These are phyloP conservation scores for Enteromius mattozi DNA, from an alignment of 2,797 vertebrate genomes.

Conservation along the genomic window DNA sequence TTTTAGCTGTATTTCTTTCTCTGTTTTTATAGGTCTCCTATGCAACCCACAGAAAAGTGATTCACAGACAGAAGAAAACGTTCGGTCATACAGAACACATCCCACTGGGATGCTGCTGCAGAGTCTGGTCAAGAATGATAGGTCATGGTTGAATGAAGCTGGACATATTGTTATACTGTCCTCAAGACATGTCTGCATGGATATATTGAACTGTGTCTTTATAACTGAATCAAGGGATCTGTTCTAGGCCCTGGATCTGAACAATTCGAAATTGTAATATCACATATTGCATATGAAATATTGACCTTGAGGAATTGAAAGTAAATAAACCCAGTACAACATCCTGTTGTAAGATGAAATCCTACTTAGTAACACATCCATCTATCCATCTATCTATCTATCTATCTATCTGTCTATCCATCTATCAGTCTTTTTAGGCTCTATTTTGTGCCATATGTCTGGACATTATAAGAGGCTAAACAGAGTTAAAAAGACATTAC, in stretches of 20 bases:
- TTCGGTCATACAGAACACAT: constrained; percentile 20
- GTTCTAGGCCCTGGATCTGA: not conserved
- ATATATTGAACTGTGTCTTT: constrained; percentile 9
- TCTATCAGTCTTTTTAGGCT: not conserved
- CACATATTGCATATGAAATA: not conserved
- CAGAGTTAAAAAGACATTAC: constrained; percentile 37
- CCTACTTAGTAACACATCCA: no score
- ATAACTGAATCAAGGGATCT: constrained; percentile 3
- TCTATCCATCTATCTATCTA: no score
- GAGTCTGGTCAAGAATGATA: constrained; percentile 23
- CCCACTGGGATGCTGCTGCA: not conserved
- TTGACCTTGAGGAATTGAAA: not conserved
- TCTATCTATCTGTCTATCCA: no score
- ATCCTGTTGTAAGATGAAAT: not conserved
- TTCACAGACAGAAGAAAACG: constrained; percentile 26
- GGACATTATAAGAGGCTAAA: not conserved
- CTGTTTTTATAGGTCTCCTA: constrained; percentile 41
- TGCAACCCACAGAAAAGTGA: constrained; percentile 18
- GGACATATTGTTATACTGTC: constrained; percentile 30
- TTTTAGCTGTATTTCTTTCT: constrained; percentile 53
- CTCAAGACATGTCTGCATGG: constrained; percentile 16
- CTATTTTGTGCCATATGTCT: not conserved
- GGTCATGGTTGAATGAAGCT: constrained; percentile 27
- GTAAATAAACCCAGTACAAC: not conserved
- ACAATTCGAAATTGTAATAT: constrained; percentile 22